phyloP scores from a whole-genome alignment of 2,797 vertebrate genomes.

The Arnoldichthys spilopterus region DNA sequence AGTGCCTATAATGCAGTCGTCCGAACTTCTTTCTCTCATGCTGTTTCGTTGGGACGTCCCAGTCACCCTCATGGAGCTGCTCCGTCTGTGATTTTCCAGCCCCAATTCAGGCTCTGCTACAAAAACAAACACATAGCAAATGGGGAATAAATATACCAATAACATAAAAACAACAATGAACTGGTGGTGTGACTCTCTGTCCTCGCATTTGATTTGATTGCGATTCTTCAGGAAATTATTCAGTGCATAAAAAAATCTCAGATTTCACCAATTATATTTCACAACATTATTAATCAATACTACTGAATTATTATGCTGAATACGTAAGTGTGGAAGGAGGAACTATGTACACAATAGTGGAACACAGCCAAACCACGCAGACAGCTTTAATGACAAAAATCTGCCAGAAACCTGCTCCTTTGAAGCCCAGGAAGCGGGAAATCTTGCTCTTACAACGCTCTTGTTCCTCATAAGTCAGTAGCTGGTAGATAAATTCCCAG shows the following conservation, averaged over 20 bases:
- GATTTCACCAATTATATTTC: no score
- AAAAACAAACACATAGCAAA: not conserved
- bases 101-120: constrained; percentile 63
- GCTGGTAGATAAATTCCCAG: constrained; percentile 98
- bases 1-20: constrained; percentile 84
- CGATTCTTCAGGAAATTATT: no score
- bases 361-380: no score
- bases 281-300: no score
- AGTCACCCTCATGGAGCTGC: constrained; percentile 84
- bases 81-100: constrained; percentile 80
- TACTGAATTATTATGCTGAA: no score
- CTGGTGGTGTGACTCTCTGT: no score
- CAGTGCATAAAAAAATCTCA: no score
- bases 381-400: not conserved
- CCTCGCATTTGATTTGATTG: no score
- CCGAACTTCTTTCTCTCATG: constrained; percentile 78
- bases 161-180: not conserved
- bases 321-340: no score
- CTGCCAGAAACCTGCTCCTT: constrained; percentile 71
- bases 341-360: no score
- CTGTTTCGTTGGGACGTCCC: constrained; percentile 79
- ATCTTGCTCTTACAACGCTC: constrained; percentile 91
- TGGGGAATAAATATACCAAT: not conserved
- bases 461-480: constrained; percentile 96
- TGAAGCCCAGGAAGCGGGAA: constrained; percentile 87